Base-by-base conservation (phyloP, 2,113 vertebrate species). In the Trematomus loennbergii region DNA sequence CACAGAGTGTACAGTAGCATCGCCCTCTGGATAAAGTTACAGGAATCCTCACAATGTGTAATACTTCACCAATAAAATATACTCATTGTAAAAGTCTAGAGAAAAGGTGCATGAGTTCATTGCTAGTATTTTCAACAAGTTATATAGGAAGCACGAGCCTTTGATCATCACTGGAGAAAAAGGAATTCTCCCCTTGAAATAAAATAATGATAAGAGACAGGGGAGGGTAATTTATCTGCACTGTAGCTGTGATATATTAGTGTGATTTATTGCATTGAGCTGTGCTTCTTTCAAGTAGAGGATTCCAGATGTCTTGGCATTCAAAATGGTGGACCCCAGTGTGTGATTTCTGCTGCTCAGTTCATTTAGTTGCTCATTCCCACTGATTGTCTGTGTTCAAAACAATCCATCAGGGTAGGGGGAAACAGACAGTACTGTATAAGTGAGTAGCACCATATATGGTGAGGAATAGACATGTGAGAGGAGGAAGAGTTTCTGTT, bases 381-480 rank as follows among this genome's bases (percentile, higher is more conserved):
- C 59, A 61, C 84, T 90, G 81, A 87, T 78, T 81, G 72, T 76
- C 68, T 83, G 79, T 83, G 60, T 89, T 89, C 76, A 57, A 62
- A 75, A 83, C 78, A 71, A 77, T 88, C 79, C 72, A 84, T 88
- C 89, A 82, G 64, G 22, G 13, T 17, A 18, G 9, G 45, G 29
- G 17, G 63, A 67, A 59, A 68, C 20, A 54, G 69, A 20, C 20
- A 58, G 50, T 16, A 29, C 59, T 50, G 52, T 70, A 59, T 10
- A 29, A 74, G 72, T 9, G 0, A 68, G 57, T 8, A 54, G 33
- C 5, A 0, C 87, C 79, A 64, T 67, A 43, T 70, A 80, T 66
- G 61, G 82, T 48, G n/a, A 69, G 67, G 52, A 72, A 29, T 33
- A 12, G 4, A 78, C 22, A 72, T 33, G 5, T 40, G 36, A 40